A percentile compares a stretch with the other conserved stretches of the same genome.
These are phyloP conservation scores for Aphodius sticticus DNA, from an alignment of 2,888 invertebrate genomes.

Conservation along the genomic window DNA sequence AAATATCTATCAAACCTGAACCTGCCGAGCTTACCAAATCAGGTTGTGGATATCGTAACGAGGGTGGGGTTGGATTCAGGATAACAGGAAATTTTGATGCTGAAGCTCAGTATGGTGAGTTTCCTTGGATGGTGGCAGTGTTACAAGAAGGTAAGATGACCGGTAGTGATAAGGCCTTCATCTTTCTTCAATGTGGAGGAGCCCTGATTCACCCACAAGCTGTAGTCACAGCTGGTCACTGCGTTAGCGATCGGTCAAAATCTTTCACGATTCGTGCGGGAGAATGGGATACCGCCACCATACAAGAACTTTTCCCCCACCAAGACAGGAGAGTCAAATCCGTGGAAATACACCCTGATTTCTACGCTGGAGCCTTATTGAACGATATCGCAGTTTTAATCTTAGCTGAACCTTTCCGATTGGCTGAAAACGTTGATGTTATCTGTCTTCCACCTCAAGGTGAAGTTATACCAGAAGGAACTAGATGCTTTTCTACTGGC, in stretches of 20 bases:
- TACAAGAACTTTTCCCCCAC: constrained; percentile 69
- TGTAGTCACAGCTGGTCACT: constrained; percentile 82
- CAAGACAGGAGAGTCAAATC: constrained; percentile 68
- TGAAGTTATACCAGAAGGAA: constrained; percentile 60
- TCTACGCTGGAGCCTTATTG: constrained; percentile 66
- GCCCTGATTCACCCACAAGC: constrained; percentile 81
- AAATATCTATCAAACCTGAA: background rate
- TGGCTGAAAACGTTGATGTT: constrained; percentile 74
- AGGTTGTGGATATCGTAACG: constrained; percentile 27
- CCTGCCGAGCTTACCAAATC: background rate
- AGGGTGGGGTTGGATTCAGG: constrained; percentile 8
- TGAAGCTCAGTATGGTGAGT: constrained; percentile 83
- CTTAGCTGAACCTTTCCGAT: constrained; percentile 64
- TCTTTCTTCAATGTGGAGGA: constrained; percentile 72
- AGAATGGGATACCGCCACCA: constrained; percentile 83
- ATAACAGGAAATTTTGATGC: constrained; percentile 63
- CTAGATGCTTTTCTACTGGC: constrained; percentile 75
- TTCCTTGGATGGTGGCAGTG: constrained; percentile 79
- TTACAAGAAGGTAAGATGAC: too few relatives aligned
- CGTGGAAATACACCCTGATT: constrained; percentile 64
- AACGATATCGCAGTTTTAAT: constrained; percentile 77
- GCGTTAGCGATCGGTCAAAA: constrained; percentile 61
- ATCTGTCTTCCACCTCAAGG: constrained; percentile 73
- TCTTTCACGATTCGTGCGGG: constrained; percentile 69
- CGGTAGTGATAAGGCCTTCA: constrained; percentile 49